Evolutionary conservation across 2,888 invertebrate genomes (phyloP), one percentile per base, ranked within the genome.

Genomic region (Micoletzkya japonica): DNA sequence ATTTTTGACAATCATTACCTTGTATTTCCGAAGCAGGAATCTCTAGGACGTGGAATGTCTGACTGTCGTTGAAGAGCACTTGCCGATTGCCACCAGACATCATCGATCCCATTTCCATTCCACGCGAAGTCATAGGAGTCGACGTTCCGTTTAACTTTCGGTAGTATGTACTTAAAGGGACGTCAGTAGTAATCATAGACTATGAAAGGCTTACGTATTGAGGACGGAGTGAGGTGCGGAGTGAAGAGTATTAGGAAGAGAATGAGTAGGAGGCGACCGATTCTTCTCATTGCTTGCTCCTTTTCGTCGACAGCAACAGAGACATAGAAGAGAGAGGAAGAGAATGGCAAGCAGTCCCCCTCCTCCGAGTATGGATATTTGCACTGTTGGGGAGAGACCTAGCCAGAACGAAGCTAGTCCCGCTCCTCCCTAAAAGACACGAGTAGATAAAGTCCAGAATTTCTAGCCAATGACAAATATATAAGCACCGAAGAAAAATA

Each of bases 81-180:
- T 56, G 49, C 44, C 71, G 44, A 24, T 61, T 61, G 28, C 93
- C 86, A 94, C 94, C 86, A n/a, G 71, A 70, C 0, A 81, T 70
- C 14, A 81, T 70, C 17, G 76, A 73, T 4, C 78, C 69, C 78
- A 81, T 78, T 61, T 81, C 81, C 54, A 79, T 86, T 85, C 73
- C 86, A 82, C 71, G 82, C 61, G 76, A 71, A 17, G 32, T 30
- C 70, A 77, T 70, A 10, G 78, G 78, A 2, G 79, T 80, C 14
- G 74, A 74, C 0, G 80, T 87, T 70, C 92, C 91, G 85, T 91
- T 92, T 90, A 93, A 90, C 88, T 94, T 94, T 86, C 93, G 91
- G 90, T 81, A 88, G 74, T 84, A 84, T 32, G 80, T 77, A 49
- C 78, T 77, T 70, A 74, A 72, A 30, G 32, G 50, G 32, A 64